A percentile compares a stretch with the other conserved stretches of the same genome.
Conservation (phyloP, 1,140 invertebrate species). For the Hermatobates lingyangjiaoensis region DNA sequence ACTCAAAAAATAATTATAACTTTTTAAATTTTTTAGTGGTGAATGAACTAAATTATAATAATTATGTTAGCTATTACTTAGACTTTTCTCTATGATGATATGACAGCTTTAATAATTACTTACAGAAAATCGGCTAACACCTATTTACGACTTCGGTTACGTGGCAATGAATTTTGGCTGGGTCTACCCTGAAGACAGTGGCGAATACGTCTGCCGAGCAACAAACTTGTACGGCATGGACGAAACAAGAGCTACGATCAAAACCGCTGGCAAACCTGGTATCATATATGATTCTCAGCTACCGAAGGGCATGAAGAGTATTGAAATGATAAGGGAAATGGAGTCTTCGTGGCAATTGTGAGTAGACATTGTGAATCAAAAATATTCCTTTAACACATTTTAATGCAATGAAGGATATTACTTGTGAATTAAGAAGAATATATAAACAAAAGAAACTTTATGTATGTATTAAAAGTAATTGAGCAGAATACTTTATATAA, state of each 20-base stretch:
- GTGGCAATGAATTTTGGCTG: slow-evolving; percentile 91
- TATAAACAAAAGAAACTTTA: too few species aligned
- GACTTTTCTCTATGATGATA: too few species aligned
- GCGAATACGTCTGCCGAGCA: slow-evolving; percentile 71
- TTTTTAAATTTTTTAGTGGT: too few species aligned
- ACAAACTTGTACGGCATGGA: slow-evolving; percentile 83
- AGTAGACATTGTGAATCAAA: slow-evolving; percentile 24
- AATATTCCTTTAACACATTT: too few species aligned
- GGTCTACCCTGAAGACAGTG: slow-evolving; percentile 82
- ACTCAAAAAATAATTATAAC: too few species aligned
- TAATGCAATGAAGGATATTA: too few species aligned
- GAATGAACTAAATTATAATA: too few species aligned
- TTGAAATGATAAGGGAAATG: slow-evolving; percentile 88
- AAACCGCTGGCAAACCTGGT: slow-evolving; percentile 67
- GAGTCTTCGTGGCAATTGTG: slow-evolving; percentile 84
- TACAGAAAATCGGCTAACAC: slow-evolving; percentile 69
- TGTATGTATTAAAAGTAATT: too few species aligned
- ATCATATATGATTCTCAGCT: slow-evolving; percentile 85
- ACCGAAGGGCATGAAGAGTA: slow-evolving; percentile 85
- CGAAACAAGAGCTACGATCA: slow-evolving; percentile 65
- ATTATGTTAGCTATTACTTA: too few species aligned
- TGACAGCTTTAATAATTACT: too few species aligned
- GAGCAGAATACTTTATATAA: too few species aligned
- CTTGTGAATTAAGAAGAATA: too few species aligned
- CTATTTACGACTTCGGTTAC: slow-evolving; percentile 91